Base-by-base conservation (phyloP, 2,888 invertebrate genomes). In the Athalia rosae region DNA sequence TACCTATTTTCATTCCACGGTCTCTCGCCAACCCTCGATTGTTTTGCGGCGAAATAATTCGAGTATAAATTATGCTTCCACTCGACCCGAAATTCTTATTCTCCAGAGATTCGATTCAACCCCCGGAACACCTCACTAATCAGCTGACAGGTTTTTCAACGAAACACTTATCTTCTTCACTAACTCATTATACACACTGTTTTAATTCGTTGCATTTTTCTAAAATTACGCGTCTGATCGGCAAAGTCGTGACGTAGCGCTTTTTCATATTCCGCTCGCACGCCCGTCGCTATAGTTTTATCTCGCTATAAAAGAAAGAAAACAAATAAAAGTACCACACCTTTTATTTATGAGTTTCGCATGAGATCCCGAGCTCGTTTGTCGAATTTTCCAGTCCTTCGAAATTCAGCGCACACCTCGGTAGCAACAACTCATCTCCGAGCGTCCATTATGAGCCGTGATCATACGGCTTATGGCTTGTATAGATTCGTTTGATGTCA, bases 21-120 rank as follows among this genome's bases (percentile, higher is more conserved):
- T 50, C n/a, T 50, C n/a, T 74, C 74, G 62, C 47, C 74, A 71
- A 71, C 71, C 74, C 74, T 74, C 61, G 61, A 74, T 74, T 74
- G 74, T 74, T 74, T 74, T 62, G 74, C 48, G 62, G 74, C 62
- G 11, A 74, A 59, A 74, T 74, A 74, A 61, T 74, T 74, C 50
- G 47, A 41, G 61, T 58, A 74, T 74, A 74, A 74, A 74, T 74
- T 74, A 61, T 74, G 61, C 47, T 43, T 28, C 28, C 28, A 48
- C 48, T 59, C 47, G 48, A 48, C 74, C 74, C 61, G n/a, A n/a
- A 74, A 74, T 62, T 61, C 47, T 50, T 48, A 41, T 61, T 74
- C 74, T 61, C 62, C 28, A 11, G 71, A 58, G 71, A 58, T 71
- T 58, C 13, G 58, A 71, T 71, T 71, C 56, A 71, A 71, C 56